Evolutionary conservation across 2,888 invertebrate species (phyloP), one percentile per base, ranked within the genome.

Genomic region (Pomacea canaliculata): DNA sequence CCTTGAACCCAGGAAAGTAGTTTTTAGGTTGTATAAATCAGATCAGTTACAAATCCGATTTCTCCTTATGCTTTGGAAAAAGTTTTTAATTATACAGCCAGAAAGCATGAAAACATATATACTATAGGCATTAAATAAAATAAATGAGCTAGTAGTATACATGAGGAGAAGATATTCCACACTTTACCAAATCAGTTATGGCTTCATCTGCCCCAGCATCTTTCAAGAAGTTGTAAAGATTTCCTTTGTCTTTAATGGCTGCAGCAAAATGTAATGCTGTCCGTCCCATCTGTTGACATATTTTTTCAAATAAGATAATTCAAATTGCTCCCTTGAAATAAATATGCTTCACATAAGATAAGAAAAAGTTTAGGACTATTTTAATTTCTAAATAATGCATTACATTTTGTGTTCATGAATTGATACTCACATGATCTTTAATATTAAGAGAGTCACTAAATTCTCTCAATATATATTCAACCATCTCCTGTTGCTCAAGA

Each of bases 181-280:
- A 60, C 72, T 82, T 78, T 80, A 87, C 87, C 73, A 83, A 19
- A 73, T 87, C 87, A 37, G 75, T 77, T 18, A 79, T 69, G 16
- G 80, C 80, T 23, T 83, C 83, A 70, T 81, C 81, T 9, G 86
- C 85, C n/a, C 84, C 85, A 49, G 85, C 85, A 7, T 84, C 82
- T 23, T 76, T 80, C 18, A 87, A 81, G 7, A 82, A 48, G 18
- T 81, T 72, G 78, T 86, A 87, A 12, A 84, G 73, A 37, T 78
- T 73, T 37, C 83, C 83, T n/a, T 69, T 84, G 69, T 85, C 85
- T 12, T 77, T 71, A 51, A 77, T 73, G 0, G 80, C 85, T 27
- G 83, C 87, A 51, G 87, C 87, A 76, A 86, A 84, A 76, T 87
- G 87, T 8, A 87, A 79, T 13, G 84, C 82, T 66, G 86, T 85